Base-by-base conservation (phyloP, 2,888 invertebrate species). In the Callyntrura guangdongensis region DNA sequence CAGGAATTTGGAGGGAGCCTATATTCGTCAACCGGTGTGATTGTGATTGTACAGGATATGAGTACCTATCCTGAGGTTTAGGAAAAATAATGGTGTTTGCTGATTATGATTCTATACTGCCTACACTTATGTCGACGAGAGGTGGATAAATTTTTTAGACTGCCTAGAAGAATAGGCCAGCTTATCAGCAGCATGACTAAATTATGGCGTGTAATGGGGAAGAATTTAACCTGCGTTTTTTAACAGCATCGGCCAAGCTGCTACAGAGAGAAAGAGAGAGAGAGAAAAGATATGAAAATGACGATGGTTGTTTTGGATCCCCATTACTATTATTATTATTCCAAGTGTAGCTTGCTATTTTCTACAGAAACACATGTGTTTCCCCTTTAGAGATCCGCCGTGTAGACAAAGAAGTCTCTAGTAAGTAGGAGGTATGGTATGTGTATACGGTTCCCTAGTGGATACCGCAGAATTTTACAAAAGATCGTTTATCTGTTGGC, bases 1-100 rank as follows among this genome's bases (percentile, higher is more conserved):
- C 85, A 90, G 81, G 81, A 90, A 90, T 90, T 90, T 47, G 90
- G 90, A 86, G 79, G 77, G 4, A 36, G 74, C 53, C 74, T 53
- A 74, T 77, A 82, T 64, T 87, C 49, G 79, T 87, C 81, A 67
- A 79, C 64, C 79, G 67, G 67, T 79, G 72, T 72, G 88, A 36
- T n/a, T n/a, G n/a, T n/a, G n/a, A 88, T 88, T 88, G 88, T 59
- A 87, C 36, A 67, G 53, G 77, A 77, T 77, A 53, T 85, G n/a
- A n/a, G 72, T 74, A 14, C 85, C 59, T 85, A 56, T 69, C 20
- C 64, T 14, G 59, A 59, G 85, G 36, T 72, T 69, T 45, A 14
- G 67, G 49, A 56, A 56, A 27, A 45, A 56, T 45, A 56, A 56
- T 53, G 56, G 69, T 84, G 67, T 85, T 49, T 69, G 53, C 72